Evolutionary conservation across 1,140 invertebrate genomes (phyloP), one percentile per base, ranked within the genome.

Genomic region (Pissodes strobi): DNA sequence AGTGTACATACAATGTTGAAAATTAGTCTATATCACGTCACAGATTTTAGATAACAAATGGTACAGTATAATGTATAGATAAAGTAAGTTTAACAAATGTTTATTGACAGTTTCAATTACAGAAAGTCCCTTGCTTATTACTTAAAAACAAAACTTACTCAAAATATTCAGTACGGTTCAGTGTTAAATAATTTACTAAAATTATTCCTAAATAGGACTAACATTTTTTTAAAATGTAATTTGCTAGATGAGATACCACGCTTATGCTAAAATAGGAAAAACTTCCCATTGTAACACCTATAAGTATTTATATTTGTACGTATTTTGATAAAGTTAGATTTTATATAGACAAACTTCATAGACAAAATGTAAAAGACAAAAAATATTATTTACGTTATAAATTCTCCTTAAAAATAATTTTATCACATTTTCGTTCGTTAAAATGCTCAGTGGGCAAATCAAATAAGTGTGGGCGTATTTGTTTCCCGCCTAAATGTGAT

Each of bases 381-480:
- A 59, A 46, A 59, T 43, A 43, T 27, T 23, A n/a, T n/a, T n/a
- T 55, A 15, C 13, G 4, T 10, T 2, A 21, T 39, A n/a, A 57
- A 43, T 57, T 57, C 30, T 59, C 22, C 56, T 59, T 59, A 59
- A 46, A 59, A 59, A 19, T 56, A 34, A 48, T 48, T 59, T 59
- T 59, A 59, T 59, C 56, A 59, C 56, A 59, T 59, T 45, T 46
- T 48, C 39, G 23, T 59, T 59, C 56, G 56, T 59, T 59, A 59
- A 27, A 27, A 30, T 51, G 48, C 17, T 51, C 5, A 3, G 1
- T n/a, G 1, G 17, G 13, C 1, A 2, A 34, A n/a, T 5, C 2
- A 41, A 41, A 41, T 15, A 41, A 15, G 15, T 13, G 2, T 41
- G 12, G n/a, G n/a, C 9, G 25, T 27, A 27, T 9, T 27, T 27